Conservation (phyloP, 2,797 vertebrate genomes). For the Chanos chanos region DNA sequence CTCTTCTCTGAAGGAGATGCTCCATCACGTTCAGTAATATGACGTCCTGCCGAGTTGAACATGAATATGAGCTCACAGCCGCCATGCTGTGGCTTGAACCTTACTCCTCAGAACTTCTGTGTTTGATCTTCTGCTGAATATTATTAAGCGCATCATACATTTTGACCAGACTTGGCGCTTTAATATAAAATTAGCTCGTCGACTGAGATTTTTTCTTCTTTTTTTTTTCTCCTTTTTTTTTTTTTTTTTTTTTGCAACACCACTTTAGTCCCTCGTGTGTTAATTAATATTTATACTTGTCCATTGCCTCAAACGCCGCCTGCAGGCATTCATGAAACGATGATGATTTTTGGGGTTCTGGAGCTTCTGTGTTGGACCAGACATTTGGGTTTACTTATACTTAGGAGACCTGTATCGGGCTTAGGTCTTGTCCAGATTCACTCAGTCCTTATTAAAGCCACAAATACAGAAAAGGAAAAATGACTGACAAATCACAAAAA, state of each 20-base stretch:
- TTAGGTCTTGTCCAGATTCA: too few species aligned
- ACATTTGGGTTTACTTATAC: neutral
- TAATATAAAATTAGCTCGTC: too few species aligned
- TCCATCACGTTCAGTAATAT: neutral
- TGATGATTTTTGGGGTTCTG: conserved; percentile 66
- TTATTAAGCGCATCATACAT: conserved; percentile 66
- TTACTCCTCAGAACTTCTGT: conserved; percentile 54
- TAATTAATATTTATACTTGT: conserved; percentile 84
- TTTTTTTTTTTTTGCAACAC: conserved; percentile 37
- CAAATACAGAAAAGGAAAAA: neutral
- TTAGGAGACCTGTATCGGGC: too few species aligned
- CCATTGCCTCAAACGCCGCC: conserved; percentile 78
- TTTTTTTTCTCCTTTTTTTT: conserved; percentile 6
- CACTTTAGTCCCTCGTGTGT: conserved; percentile 70
- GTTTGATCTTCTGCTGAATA: conserved; percentile 72
- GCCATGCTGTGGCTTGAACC: too few species aligned
- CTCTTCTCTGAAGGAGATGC: neutral
- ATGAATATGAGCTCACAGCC: neutral
- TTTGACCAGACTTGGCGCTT: conserved; percentile 61
- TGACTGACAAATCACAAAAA: too few species aligned
- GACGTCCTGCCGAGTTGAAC: neutral
- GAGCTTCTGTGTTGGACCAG: conserved; percentile 17
- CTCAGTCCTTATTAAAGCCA: neutral
- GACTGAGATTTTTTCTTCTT: too few species aligned
- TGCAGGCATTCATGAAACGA: conserved; percentile 77